Base-by-base conservation (phyloP, 2,888 invertebrate genomes). In the Yponomeuta malinellus region DNA sequence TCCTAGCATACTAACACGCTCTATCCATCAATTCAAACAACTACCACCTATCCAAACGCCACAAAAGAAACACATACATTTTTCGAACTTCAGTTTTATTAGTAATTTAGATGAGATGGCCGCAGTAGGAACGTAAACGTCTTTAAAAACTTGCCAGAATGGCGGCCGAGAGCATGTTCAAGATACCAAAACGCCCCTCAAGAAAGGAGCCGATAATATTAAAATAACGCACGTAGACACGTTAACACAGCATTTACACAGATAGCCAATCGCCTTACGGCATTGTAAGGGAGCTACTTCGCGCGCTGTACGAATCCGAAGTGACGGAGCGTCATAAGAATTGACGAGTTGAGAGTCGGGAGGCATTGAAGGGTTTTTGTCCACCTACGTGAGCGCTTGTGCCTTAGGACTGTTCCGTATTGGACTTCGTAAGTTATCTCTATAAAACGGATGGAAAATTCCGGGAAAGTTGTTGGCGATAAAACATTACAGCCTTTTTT, bases 321-420 rank as follows among this genome's bases (percentile, higher is more conserved):
- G 52, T 65, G 65, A 69, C 67, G 48, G 65, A 70, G 43, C 15
- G 52, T 69, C 52, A 52, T 52, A 29, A 69, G 6, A 59, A n/a
- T 68, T 31, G 71, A 69, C 72, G 70, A 72, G 66, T 59, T 71
- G 72, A 72, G 33, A 70, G 66, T 59, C 72, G 72, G 72, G 33
- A 70, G 65, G 71, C 65, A 71, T 73, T 72, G 71, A 67, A 52
- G 43, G 66, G 70, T 48, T 73, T 76, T 75, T 75, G 74, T 71
- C 64, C 33, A 43, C 65, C 72, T 74, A 74, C 73, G 72, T 74
- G 72, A 71, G 71, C 72, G 71, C 71, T 70, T 70, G 73, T 59
- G 68, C 66, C 72, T 69, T 52, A 10, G 10, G 65, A 2, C 29
- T 65, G 10, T 33, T 65, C 31, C 31, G 33, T 33, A 31, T 23